phyloP scores from a whole-genome alignment of 1,140 invertebrate species.

The Ostrea edulis region DNA sequence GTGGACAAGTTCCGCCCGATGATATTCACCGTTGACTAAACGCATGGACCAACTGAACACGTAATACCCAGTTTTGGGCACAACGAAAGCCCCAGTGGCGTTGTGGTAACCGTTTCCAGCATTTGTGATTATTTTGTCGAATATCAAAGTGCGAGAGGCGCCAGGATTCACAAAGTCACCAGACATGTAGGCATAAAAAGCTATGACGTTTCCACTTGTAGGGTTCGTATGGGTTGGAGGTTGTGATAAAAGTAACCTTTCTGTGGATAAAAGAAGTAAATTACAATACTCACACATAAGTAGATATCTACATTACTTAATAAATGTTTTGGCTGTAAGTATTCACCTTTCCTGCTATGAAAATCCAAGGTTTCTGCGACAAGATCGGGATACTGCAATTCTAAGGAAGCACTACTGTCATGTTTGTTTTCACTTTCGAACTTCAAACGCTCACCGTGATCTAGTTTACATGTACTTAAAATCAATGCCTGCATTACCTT shows the following conservation, averaged over 20 bases:
- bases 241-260: not conserved
- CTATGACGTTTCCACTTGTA: not conserved
- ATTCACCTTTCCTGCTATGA: no score
- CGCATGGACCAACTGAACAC: conserved; percentile 28
- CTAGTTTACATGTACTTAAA: not conserved
- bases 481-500: not conserved
- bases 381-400: no score
- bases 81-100: conserved; percentile 27
- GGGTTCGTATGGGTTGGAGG: not conserved
- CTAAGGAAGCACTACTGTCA: not conserved
- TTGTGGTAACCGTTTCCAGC: conserved; percentile 19
- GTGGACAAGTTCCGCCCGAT: conserved; percentile 3
- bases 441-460: not conserved
- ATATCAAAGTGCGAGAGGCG: conserved; percentile 15
- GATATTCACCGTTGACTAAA: not conserved
- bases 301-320: no score
- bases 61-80: conserved; percentile 7
- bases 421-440: not conserved
- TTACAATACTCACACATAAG: no score
- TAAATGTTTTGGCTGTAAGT: no score
- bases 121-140: conserved; percentile 14
- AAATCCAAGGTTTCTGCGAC: no score
- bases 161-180: not conserved
- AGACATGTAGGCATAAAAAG: conserved; percentile 46
- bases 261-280: not conserved